Conservation (phyloP, 1,140 invertebrate genomes). For the Chionoecetes opilio region DNA sequence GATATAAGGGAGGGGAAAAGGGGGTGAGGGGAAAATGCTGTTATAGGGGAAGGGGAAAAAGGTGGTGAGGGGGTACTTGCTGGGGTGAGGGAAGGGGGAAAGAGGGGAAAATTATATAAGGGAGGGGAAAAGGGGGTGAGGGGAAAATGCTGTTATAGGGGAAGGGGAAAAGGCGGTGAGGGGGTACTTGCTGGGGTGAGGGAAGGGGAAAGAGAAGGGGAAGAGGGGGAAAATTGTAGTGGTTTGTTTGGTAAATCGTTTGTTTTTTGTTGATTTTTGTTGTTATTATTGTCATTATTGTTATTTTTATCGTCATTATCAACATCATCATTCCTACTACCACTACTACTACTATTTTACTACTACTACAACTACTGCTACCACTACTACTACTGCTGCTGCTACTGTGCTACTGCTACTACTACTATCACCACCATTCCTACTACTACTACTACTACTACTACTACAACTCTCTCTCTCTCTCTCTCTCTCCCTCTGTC, state of each 20-base stretch:
- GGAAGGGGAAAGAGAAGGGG: neutral
- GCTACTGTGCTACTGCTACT: no score
- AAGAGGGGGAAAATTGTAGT: no score
- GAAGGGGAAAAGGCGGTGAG: neutral
- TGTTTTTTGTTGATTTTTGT: neutral
- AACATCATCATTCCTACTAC: neutral
- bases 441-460: no score
- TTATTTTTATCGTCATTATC: no score
- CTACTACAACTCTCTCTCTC: no score
- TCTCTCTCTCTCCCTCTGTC: no score
- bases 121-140: neutral
- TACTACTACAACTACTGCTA: no score
- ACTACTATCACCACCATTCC: no score
- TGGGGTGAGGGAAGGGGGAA: neutral
- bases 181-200: no score
- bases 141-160: neutral
- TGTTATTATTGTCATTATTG: neutral
- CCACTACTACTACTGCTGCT: no score
- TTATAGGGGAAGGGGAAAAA: neutral
- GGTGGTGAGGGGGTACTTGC: neutral
- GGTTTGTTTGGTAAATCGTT: neutral
- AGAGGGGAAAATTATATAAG: neutral
- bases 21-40: neutral
- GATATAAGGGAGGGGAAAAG: neutral
- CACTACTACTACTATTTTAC: no score